Percentiles rank a stretch among this genome's conserved stretches.
phyloP scores from a whole-genome alignment of 2,113 vertebrate species.

The Silurus meridionalis region DNA sequence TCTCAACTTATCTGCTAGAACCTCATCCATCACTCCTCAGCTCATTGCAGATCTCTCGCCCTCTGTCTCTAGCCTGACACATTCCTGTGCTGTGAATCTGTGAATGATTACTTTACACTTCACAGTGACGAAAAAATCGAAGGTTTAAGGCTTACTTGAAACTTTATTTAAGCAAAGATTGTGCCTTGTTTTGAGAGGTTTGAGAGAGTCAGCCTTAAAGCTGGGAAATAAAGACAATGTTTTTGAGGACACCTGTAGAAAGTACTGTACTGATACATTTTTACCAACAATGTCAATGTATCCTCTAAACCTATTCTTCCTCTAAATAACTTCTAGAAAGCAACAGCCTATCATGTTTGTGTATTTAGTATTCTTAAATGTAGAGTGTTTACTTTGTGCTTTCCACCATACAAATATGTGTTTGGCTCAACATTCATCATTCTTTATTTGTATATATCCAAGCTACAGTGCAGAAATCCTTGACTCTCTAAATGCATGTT shows the following conservation, averaged over 20 bases:
- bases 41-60: conserved; percentile 26
- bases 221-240: not conserved
- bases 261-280: not conserved
- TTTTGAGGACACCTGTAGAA: not conserved
- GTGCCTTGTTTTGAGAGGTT: not conserved
- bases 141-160: conserved; percentile 4
- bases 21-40: conserved; percentile 31
- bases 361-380: not conserved
- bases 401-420: not conserved
- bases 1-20: conserved; percentile 36
- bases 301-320: not conserved
- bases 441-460: not conserved
- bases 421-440: not conserved
- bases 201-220: too few species aligned
- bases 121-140: not conserved
- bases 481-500: not conserved
- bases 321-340: not conserved
- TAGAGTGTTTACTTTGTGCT: not conserved
- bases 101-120: conserved; percentile 24
- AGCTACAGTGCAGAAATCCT: not conserved
- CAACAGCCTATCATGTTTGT: not conserved
- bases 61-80: conserved; percentile 3
- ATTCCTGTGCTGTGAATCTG: conserved; percentile 29
- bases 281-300: not conserved
- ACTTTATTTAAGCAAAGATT: conserved; percentile 12